Base-by-base conservation (phyloP, 2,888 invertebrate genomes). In the Hyppa rectilinea region DNA sequence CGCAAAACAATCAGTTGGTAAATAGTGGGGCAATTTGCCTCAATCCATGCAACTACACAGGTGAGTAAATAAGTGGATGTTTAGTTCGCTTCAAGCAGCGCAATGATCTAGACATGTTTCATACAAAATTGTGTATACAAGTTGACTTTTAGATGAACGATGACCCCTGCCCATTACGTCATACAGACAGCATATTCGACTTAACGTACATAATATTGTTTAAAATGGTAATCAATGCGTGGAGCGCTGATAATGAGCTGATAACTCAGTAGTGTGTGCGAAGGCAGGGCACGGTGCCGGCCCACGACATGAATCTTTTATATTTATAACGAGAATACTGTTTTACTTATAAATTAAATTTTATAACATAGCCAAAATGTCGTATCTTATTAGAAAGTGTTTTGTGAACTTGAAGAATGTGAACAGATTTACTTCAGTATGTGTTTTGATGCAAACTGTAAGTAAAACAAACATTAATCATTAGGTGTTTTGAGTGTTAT, bases 141-240 rank as follows among this genome's bases (percentile, higher is more conserved):
- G 50, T 67, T 81, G 72, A 81, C 69, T 76, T 82, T 75, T 72
- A 69, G 68, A 65, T 71, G 60, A 74, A 47, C 70, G 81, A 85
- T 92, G 90, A 92, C 92, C 90, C 85, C 83, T 61, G 58, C 59
- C 55, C 68, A 72, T 87, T 85, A 85, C 88, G 88, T 82, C 75
- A 79, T 63, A 72, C 70, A 80, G 75, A 87, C 85, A 79, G 87
- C 84, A 87, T 84, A 87, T 85, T 86, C 68, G 64, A 85, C 69
- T 84, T 70, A 80, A 87, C 87, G 83, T 66, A 76, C 56, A 70
- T 88, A 90, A 90, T 90, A 87, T 85, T 85, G 83, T 91, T 91
- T 86, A 87, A 88, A 92, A 93, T 92, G 91, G 84, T 92, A 94
- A 94, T 93, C 90, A 90, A 90, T 87, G 86, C 83, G 82, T 82